phyloP scores from a whole-genome alignment of 1,140 invertebrate genomes.

The Drosophila melanica region DNA sequence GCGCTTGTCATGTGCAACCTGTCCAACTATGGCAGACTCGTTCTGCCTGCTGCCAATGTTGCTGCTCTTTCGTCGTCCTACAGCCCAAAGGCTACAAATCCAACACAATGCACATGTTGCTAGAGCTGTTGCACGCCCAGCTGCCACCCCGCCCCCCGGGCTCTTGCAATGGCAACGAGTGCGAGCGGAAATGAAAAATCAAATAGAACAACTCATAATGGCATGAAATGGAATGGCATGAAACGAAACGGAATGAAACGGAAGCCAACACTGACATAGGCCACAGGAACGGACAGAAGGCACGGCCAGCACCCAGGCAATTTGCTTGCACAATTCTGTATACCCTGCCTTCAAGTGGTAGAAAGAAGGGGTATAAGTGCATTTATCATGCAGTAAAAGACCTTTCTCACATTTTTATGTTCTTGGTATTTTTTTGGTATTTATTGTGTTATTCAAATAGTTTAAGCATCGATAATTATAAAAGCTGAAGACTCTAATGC shows the following conservation, averaged over 20 bases:
- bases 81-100: slow-evolving; percentile 74
- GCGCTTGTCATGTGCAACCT: slow-evolving; percentile 77
- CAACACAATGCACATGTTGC: slow-evolving; percentile 72
- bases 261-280: not conserved
- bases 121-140: slow-evolving; percentile 1
- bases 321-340: slow-evolving; percentile 20
- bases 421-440: too few species aligned
- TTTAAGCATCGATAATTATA: too few species aligned
- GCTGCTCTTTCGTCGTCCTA: slow-evolving; percentile 44
- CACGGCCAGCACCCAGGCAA: slow-evolving; percentile 8
- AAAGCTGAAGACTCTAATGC: too few species aligned
- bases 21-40: slow-evolving; percentile 69
- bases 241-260: slow-evolving; percentile 4
- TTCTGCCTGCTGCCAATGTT: slow-evolving; percentile 17
- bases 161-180: slow-evolving; percentile 23
- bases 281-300: slow-evolving; percentile 14
- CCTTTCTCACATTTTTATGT: too few species aligned
- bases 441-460: too few species aligned
- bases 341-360: not conserved
- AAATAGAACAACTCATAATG: slow-evolving; percentile 78
- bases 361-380: too few species aligned
- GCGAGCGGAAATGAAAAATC: slow-evolving; percentile 75
- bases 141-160: not conserved
- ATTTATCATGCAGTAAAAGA: too few species aligned
- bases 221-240: slow-evolving; percentile 39